Percentiles rank a stretch among this genome's conserved stretches.
Evolutionary conservation across 2,797 vertebrate genomes (phyloP).

Genomic region (Choloepus didactylus): DNA sequence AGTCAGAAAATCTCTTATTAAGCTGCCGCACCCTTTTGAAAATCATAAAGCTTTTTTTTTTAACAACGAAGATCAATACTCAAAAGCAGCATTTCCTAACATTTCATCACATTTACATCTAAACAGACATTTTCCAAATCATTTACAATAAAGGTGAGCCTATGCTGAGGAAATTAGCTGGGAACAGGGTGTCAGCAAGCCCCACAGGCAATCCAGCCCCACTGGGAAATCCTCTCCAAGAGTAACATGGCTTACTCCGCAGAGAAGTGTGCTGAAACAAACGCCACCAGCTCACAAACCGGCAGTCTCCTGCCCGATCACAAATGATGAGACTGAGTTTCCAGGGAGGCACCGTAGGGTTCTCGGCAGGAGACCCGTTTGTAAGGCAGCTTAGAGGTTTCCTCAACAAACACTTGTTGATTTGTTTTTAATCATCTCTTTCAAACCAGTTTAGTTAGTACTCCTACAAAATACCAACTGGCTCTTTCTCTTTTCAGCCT

Average conservation of each 20-base stretch:
- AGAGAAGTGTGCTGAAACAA: background rate
- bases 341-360: background rate
- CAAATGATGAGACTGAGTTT: background rate
- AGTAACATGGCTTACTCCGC: background rate
- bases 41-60: slow-evolving; percentile 17
- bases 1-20: slow-evolving; percentile 56
- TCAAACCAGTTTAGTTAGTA: slow-evolving; percentile 37
- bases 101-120: slow-evolving; percentile 21
- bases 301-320: background rate
- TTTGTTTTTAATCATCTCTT: background rate
- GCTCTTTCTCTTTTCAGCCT: slow-evolving; percentile 19
- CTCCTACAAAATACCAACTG: background rate
- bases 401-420: background rate
- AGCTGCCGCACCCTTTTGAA: background rate
- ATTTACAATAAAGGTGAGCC: background rate
- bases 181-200: background rate
- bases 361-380: background rate
- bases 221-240: background rate
- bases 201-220: background rate
- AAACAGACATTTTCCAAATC: slow-evolving; percentile 13
- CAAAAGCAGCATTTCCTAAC: slow-evolving; percentile 55
- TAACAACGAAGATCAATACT: background rate
- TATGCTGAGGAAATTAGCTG: background rate
- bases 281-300: background rate
- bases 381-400: background rate